phyloP scores from a whole-genome alignment of 2,797 vertebrate genomes.

The Threskiornis aethiopicus region DNA sequence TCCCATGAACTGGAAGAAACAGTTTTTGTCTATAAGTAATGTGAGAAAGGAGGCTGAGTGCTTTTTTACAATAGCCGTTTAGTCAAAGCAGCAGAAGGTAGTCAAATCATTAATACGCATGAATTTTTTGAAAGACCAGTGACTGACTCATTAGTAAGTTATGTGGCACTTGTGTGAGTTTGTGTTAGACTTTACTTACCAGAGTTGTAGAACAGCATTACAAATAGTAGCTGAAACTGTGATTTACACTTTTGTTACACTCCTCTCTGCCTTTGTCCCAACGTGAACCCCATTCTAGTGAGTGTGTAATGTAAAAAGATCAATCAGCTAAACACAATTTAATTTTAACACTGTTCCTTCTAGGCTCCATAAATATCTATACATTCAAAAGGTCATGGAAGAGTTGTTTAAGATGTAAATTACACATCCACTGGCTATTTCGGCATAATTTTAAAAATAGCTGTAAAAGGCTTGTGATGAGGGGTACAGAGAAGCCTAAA shows the following conservation, averaged over 20 bases:
- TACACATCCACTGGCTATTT: not conserved
- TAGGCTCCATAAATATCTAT: not conserved
- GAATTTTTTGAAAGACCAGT: constrained; percentile 26
- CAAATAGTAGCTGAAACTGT: not conserved
- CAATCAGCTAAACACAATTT: not conserved
- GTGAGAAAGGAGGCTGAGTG: constrained; percentile 46
- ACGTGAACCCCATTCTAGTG: not conserved
- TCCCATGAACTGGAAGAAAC: not conserved
- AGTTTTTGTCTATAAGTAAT: constrained; percentile 40
- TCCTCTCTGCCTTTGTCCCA: not conserved
- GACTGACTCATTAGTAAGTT: constrained; percentile 22
- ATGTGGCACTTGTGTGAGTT: not conserved
- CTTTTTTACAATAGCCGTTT: constrained; percentile 30
- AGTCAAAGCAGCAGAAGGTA: constrained; percentile 36
- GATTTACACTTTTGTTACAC: not conserved
- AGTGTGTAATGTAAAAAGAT: not conserved
- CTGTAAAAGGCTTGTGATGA: not conserved
- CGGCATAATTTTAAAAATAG: not conserved
- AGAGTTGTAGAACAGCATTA: not conserved
- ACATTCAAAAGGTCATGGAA: constrained; percentile 2
- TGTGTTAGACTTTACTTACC: not conserved
- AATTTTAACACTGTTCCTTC: constrained; percentile 51
- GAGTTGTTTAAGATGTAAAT: constrained; percentile 30
- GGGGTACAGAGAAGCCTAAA: not conserved
- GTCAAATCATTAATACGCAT: constrained; percentile 23